phyloP scores from a whole-genome alignment of 2,888 invertebrate species.

The Catocala sponsa region DNA sequence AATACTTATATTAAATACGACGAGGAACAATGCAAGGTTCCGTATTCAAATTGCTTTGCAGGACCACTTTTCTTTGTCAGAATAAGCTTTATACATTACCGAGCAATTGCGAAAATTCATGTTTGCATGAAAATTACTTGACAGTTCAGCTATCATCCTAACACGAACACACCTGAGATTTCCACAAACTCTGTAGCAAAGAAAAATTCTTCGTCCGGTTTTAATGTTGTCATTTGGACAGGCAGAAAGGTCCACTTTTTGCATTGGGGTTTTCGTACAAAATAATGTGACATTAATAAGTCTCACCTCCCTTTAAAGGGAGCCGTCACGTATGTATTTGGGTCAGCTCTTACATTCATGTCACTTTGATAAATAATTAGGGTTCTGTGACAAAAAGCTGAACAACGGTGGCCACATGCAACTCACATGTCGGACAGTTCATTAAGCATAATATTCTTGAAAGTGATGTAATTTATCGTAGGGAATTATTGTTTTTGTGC shows the following conservation, averaged over 20 bases:
- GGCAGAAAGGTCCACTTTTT: conserved; percentile 74
- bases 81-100: conserved; percentile 10
- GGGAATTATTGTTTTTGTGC: conserved; percentile 31
- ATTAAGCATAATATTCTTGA: conserved; percentile 39
- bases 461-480: conserved; percentile 37
- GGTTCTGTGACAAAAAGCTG: conserved; percentile 47
- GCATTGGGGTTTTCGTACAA: conserved; percentile 65
- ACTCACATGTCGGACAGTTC: conserved; percentile 43
- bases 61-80: conserved; percentile 1
- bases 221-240: conserved; percentile 78
- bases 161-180: conserved; percentile 57
- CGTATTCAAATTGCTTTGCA: conserved; percentile 24
- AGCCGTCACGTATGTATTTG: conserved; percentile 70
- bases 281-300: conserved; percentile 81
- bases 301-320: conserved; percentile 69
- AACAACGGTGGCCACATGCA: conserved; percentile 47
- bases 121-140: conserved; percentile 35
- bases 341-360: conserved; percentile 63
- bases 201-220: conserved; percentile 62
- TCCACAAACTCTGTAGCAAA: conserved; percentile 45
- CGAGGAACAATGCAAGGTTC: not conserved
- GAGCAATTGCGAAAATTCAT: conserved; percentile 17
- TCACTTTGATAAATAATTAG: conserved; percentile 63
- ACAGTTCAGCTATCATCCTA: conserved; percentile 44
- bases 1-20: conserved; percentile 24